Percentiles rank a stretch among this genome's conserved stretches.
Conservation (phyloP, 92 coral and sea anemone species). For the Metridium senile region DNA sequence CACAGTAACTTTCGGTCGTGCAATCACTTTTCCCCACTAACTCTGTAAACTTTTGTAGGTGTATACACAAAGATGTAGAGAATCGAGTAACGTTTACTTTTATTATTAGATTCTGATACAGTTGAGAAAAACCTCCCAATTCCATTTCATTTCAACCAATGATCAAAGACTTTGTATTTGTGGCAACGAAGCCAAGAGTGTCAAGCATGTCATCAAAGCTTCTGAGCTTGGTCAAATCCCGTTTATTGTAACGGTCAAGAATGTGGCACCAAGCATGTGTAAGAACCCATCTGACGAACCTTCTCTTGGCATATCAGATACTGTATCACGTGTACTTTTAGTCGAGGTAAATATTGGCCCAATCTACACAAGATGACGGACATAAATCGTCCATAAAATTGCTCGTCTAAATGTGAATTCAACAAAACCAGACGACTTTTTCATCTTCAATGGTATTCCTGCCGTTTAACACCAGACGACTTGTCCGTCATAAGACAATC, state of each 20-base stretch:
- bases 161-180: conserved; percentile 74
- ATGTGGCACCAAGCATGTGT: conserved; percentile 59
- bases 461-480: too few species aligned
- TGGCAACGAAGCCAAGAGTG: conserved; percentile 84
- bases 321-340: conserved; percentile 72
- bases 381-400: too few species aligned
- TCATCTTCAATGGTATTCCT: too few species aligned
- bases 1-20: too few species aligned
- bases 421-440: too few species aligned
- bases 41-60: too few species aligned
- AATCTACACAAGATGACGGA: too few species aligned
- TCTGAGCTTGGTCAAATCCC: conserved; percentile 70
- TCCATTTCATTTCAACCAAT: conserved; percentile 45
- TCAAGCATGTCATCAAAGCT: conserved; percentile 68
- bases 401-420: too few species aligned
- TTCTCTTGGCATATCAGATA: conserved; percentile 64
- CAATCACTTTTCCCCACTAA: too few species aligned
- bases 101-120: conserved; percentile 59
- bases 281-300: conserved; percentile 37
- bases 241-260: conserved; percentile 66
- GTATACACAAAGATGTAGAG: too few species aligned
- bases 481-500: too few species aligned
- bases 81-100: too few species aligned
- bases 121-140: conserved; percentile 56
- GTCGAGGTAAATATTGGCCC: conserved; percentile 84